Evolutionary conservation across 2,797 vertebrate genomes (phyloP).

Genomic region (Mastacembelus armatus): DNA sequence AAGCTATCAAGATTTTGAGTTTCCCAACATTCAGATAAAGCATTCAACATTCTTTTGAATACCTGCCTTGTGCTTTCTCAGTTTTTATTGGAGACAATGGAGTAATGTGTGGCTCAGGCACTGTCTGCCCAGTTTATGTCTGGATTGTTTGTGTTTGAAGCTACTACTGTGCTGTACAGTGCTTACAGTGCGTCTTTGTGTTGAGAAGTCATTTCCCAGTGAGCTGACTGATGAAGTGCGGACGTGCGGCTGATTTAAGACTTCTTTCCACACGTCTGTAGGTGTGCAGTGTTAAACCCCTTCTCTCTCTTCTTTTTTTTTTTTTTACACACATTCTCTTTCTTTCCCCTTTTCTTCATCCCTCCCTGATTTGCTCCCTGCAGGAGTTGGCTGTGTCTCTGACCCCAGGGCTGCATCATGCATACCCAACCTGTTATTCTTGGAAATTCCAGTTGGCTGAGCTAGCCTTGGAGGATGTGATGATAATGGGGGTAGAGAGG

Average conservation of each 20-base stretch:
- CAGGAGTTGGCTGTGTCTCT: slow-evolving; percentile 74
- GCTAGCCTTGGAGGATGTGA: slow-evolving; percentile 60
- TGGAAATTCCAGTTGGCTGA: slow-evolving; percentile 76
- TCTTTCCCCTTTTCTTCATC: slow-evolving; percentile 42
- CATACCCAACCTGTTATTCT: slow-evolving; percentile 79
- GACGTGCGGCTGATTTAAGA: slow-evolving; percentile 72
- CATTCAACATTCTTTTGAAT: slow-evolving; percentile 56
- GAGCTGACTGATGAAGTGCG: slow-evolving; percentile 70
- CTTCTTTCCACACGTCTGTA: slow-evolving; percentile 60
- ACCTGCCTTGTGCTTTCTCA: slow-evolving; percentile 47
- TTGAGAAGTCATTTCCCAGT: slow-evolving; percentile 62
- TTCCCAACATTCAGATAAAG: slow-evolving; percentile 60
- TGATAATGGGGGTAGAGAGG: slow-evolving; percentile 39
- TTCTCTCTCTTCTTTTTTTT: slow-evolving; percentile 19
- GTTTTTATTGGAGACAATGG: slow-evolving; percentile 59
- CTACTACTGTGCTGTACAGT: slow-evolving; percentile 41
- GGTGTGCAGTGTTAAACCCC: slow-evolving; percentile 48
- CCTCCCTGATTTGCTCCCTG: slow-evolving; percentile 64
- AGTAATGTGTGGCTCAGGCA: slow-evolving; percentile 33
- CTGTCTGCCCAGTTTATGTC: slow-evolving; percentile 36
- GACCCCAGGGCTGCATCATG: slow-evolving; percentile 73
- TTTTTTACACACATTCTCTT: slow-evolving; percentile 19
- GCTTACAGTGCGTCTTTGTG: slow-evolving; percentile 39
- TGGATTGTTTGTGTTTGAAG: slow-evolving; percentile 53
- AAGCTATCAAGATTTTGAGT: slow-evolving; percentile 59